Evolutionary conservation across 1,140 invertebrate species (phyloP).

Genomic region (Eupeodes corollae): DNA sequence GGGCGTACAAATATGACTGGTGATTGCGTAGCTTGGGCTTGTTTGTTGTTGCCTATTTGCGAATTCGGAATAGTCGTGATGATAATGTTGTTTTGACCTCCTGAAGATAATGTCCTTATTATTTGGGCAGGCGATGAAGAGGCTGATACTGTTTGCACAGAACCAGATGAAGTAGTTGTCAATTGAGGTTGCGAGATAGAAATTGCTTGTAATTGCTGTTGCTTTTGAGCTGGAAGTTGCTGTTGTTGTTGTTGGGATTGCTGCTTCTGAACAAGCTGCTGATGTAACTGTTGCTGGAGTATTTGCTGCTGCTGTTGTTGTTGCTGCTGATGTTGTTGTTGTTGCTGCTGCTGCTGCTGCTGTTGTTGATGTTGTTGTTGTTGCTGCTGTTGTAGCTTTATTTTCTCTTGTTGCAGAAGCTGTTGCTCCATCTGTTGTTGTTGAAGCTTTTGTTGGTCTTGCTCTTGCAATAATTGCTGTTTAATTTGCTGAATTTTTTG

Average conservation of each 20-base stretch:
- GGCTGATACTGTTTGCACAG: not conserved
- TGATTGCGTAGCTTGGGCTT: not conserved
- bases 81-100: not conserved
- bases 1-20: not conserved
- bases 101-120: not conserved
- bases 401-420: not conserved
- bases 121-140: not conserved
- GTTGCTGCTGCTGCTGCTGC: slow-evolving; percentile 9
- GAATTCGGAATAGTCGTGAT: not conserved
- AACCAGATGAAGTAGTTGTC: no score
- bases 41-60: not conserved
- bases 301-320: slow-evolving; percentile 6
- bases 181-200: no score
- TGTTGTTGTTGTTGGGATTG: slow-evolving; percentile 14
- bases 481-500: not conserved
- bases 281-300: slow-evolving; percentile 11
- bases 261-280: slow-evolving; percentile 1
- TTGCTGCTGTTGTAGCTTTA: slow-evolving; percentile 2
- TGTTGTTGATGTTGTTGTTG: slow-evolving; percentile 5
- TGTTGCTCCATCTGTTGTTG: not conserved
- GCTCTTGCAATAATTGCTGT: slow-evolving; percentile 1
- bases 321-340: slow-evolving; percentile 7
- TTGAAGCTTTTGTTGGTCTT: slow-evolving; percentile 1
- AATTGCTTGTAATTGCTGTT: not conserved
- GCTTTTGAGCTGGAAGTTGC: slow-evolving; percentile 8